These are phyloP conservation scores for Calyptomena viridis DNA, from an alignment of 2,113 vertebrate species.

Conservation along the genomic window DNA sequence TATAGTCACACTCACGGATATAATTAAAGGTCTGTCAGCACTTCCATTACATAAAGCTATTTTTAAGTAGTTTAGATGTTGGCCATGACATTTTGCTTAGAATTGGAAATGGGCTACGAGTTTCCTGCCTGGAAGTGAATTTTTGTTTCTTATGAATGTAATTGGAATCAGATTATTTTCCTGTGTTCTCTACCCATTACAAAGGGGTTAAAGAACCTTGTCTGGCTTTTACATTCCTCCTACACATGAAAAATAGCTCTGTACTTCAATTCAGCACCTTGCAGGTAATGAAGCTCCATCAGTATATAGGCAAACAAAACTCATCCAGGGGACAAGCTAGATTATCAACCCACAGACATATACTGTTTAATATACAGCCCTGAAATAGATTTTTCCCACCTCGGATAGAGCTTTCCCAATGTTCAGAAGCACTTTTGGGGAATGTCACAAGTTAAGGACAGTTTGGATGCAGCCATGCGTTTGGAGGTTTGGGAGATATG, in stretches of 20 bases:
- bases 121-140: conserved; percentile 38
- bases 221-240: background rate
- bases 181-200: background rate
- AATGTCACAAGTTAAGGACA: background rate
- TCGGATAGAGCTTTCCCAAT: background rate
- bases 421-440: background rate
- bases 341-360: background rate
- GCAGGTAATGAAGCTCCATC: background rate
- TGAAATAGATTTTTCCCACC: background rate
- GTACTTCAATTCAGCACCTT: background rate
- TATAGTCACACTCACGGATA: conserved; percentile 30
- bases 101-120: conserved; percentile 32
- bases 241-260: background rate
- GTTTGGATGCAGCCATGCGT: accelerated
- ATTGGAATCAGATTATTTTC: conserved; percentile 45
- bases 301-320: background rate
- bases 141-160: conserved; percentile 17
- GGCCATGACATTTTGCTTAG: conserved; percentile 45
- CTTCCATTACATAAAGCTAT: conserved; percentile 52
- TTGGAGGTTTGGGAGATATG: background rate
- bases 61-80: conserved; percentile 56
- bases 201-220: conserved; percentile 17
- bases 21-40: conserved; percentile 62
- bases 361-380: background rate
- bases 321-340: background rate